Percentiles rank a stretch among this genome's conserved stretches.
These are phyloP conservation scores for Micronisus gabar DNA, from an alignment of 2,113 vertebrate species.

Conservation along the genomic window DNA sequence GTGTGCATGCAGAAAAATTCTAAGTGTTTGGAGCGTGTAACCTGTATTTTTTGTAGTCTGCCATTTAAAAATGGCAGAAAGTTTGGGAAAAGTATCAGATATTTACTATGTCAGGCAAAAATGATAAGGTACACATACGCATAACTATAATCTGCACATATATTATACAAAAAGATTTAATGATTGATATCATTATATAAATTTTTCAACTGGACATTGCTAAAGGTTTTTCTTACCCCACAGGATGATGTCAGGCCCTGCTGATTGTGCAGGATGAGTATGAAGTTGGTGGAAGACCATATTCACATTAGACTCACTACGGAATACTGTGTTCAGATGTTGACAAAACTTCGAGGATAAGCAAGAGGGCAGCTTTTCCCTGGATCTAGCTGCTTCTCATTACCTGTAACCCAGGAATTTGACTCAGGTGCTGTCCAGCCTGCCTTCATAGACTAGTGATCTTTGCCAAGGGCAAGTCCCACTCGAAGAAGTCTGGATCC, in stretches of 20 bases:
- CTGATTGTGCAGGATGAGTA: background rate
- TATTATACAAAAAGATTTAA: background rate
- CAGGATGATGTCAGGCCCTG: background rate
- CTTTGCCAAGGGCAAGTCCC: background rate
- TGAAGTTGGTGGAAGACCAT: background rate
- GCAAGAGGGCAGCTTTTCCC: background rate
- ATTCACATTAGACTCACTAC: background rate
- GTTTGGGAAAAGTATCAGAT: background rate
- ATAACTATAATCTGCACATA: background rate
- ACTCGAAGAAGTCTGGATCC: background rate
- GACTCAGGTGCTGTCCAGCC: background rate
- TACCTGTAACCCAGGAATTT: background rate
- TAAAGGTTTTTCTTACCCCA: background rate
- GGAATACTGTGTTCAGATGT: background rate
- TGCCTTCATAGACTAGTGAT: background rate
- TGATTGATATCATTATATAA: background rate
- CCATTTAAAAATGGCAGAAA: background rate
- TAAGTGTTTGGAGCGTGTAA: background rate
- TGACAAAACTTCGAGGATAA: background rate
- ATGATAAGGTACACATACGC: background rate
- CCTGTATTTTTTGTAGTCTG: background rate
- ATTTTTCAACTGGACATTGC: background rate
- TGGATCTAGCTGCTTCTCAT: background rate
- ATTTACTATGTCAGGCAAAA: background rate
- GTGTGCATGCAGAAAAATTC: background rate